These are phyloP conservation scores for Enoplosus armatus DNA, from an alignment of 2,797 vertebrate species.

Conservation along the genomic window DNA sequence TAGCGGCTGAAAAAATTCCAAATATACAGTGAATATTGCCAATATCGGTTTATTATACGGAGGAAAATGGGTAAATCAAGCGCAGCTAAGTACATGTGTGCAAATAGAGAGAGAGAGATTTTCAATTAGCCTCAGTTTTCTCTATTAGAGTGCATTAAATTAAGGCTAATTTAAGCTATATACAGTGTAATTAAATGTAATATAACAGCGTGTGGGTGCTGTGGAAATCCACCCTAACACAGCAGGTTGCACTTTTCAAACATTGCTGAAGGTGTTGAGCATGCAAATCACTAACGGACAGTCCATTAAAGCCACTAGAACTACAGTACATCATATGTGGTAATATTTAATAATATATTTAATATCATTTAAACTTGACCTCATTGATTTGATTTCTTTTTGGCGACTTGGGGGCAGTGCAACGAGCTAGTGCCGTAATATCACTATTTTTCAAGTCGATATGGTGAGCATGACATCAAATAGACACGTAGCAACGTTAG, in stretches of 20 bases:
- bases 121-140: conserved; percentile 24
- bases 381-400: neutral
- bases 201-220: neutral
- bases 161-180: conserved; percentile 16
- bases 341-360: too few relatives aligned
- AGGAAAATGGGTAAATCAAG: conserved; percentile 20
- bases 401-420: too few relatives aligned
- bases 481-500: too few relatives aligned
- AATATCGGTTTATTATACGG: conserved; percentile 10
- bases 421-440: too few relatives aligned
- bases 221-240: neutral
- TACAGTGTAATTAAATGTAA: conserved; percentile 10
- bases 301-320: neutral
- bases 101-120: neutral
- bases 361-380: neutral
- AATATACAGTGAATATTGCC: neutral
- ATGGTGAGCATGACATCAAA: too few relatives aligned
- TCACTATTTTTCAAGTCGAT: too few relatives aligned
- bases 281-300: neutral
- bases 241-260: neutral
- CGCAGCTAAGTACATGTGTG: conserved; percentile 1
- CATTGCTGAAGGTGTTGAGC: neutral
- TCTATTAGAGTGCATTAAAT: conserved; percentile 11
- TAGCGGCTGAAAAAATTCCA: conserved; percentile 19
- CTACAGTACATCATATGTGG: too few relatives aligned